phyloP scores from a whole-genome alignment of 2,888 invertebrate genomes.

The Buathra laborator region DNA sequence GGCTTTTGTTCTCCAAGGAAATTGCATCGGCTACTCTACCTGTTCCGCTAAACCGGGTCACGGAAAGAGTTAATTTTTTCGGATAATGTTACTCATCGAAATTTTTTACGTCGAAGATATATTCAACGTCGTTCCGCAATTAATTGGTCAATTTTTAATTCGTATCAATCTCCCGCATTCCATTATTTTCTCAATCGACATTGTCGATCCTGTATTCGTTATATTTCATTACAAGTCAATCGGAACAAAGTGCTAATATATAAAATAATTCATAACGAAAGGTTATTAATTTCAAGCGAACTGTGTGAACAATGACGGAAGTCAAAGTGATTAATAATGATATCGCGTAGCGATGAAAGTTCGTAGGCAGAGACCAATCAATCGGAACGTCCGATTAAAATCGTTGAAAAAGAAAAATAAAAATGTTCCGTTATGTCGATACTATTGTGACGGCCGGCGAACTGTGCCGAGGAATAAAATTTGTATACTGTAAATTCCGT shows the following conservation, averaged over 20 bases:
- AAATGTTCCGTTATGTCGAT: conserved; percentile 35
- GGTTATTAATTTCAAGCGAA: conserved; percentile 52
- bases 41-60: not conserved
- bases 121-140: no score
- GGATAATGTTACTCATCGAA: no score
- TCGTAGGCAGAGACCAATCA: conserved; percentile 39
- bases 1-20: conserved; percentile 46
- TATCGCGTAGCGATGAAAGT: conserved; percentile 53
- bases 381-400: conserved; percentile 63
- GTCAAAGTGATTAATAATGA: conserved; percentile 60
- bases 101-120: no score
- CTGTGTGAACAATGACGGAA: conserved; percentile 47
- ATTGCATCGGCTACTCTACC: conserved; percentile 34
- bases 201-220: conserved; percentile 13
- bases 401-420: conserved; percentile 47
- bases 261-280: conserved; percentile 55
- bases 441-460: conserved; percentile 17
- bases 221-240: conserved; percentile 11
- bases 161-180: not conserved
- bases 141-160: no score
- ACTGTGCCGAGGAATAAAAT: conserved; percentile 31
- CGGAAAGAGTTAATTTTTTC: not conserved
- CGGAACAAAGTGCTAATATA: conserved; percentile 2
- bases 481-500: conserved; percentile 61
- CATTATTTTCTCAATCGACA: conserved; percentile 4